Evolutionary conservation across 37 sponge, comb jelly and placozoan species (phyloP).

Genomic region (Halisarca cf. caerulea): DNA sequence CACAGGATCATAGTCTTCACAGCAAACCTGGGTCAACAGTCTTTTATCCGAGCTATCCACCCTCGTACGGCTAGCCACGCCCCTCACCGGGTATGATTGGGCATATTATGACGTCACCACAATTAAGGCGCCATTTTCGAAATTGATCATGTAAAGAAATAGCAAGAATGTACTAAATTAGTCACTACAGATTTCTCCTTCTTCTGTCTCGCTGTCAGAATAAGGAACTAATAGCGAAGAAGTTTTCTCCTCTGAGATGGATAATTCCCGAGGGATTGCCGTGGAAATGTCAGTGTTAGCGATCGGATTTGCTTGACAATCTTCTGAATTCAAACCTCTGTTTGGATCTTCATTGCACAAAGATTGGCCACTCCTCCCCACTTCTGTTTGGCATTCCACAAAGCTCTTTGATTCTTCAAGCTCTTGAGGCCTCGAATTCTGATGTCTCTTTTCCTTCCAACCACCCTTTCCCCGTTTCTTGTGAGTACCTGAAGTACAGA

Average conservation of each 20-base stretch:
- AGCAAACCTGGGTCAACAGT: neutral
- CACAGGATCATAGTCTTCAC: neutral
- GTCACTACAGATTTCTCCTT: neutral
- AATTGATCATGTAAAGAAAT: no score
- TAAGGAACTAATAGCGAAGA: neutral
- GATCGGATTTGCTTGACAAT: neutral
- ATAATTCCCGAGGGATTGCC: no score
- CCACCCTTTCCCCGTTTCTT: no score
- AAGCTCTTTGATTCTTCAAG: no score
- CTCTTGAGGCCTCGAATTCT: no score
- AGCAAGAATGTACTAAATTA: no score
- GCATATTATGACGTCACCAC: neutral
- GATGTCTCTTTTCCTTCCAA: no score
- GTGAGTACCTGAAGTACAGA: no score
- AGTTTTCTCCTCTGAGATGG: neutral
- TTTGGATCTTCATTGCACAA: neutral
- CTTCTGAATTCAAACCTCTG: no score
- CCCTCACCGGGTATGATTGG: neutral
- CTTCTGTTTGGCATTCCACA: no score
- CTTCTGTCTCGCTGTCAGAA: constrained; percentile 16
- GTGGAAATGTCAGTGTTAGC: neutral
- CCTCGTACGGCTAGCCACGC: neutral
- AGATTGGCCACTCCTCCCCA: neutral
- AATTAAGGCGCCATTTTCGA: neutral
- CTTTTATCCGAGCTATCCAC: neutral